These are phyloP conservation scores for Aphelocoma coerulescens DNA, from an alignment of 2,113 vertebrate species.

Conservation along the genomic window DNA sequence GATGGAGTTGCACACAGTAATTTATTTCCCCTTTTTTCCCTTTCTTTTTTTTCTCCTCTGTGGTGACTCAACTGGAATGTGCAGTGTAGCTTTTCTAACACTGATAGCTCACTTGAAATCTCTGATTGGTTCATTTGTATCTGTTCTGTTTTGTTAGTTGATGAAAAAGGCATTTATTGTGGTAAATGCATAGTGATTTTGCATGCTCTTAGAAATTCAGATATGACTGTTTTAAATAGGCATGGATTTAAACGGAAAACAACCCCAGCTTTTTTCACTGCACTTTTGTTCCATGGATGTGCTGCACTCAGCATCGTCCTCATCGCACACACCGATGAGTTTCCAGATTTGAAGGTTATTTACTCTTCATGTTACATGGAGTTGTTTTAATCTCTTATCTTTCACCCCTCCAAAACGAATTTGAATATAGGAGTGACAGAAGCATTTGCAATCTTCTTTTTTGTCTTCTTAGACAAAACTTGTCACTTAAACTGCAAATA, in stretches of 20 bases:
- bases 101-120: slow-evolving; percentile 44
- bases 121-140: slow-evolving; percentile 48
- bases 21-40: slow-evolving; percentile 40
- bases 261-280: neutral
- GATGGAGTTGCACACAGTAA: slow-evolving; percentile 68
- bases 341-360: neutral
- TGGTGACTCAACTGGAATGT: slow-evolving; percentile 36
- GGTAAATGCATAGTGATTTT: neutral
- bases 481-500: neutral
- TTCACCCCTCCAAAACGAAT: neutral
- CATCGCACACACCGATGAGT: neutral
- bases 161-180: slow-evolving; percentile 24
- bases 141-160: slow-evolving; percentile 47
- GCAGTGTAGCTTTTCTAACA: slow-evolving; percentile 29
- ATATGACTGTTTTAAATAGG: slow-evolving; percentile 1
- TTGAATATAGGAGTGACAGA: neutral
- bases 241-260: slow-evolving; percentile 1
- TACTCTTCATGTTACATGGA: neutral
- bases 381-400: slow-evolving; percentile 7
- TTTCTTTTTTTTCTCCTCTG: neutral
- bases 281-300: neutral
- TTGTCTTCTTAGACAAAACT: neutral
- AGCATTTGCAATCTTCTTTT: neutral
- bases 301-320: neutral
- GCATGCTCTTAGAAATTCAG: neutral